These are phyloP conservation scores for Battus philenor DNA, from an alignment of 1,140 invertebrate genomes.

Conservation along the genomic window DNA sequence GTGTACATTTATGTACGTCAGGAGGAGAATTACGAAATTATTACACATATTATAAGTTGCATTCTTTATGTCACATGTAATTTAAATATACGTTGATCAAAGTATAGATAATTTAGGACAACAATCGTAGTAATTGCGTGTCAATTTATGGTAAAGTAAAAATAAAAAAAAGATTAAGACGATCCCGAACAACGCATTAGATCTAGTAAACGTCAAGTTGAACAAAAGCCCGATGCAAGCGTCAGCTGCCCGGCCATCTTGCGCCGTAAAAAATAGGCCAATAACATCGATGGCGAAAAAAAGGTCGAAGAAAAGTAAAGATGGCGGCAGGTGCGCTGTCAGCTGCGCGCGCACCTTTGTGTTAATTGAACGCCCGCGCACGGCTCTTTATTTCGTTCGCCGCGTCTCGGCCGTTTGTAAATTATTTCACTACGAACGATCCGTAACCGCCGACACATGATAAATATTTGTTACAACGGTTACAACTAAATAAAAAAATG, in stretches of 20 bases:
- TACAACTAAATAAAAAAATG: neutral
- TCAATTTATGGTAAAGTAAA: too few species aligned
- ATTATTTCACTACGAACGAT: constrained; percentile 8
- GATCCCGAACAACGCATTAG: too few species aligned
- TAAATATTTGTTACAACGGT: constrained; percentile 7
- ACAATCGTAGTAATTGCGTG: too few species aligned
- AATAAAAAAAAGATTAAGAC: too few species aligned
- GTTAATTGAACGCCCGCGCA: constrained; percentile 51
- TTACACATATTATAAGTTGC: too few species aligned
- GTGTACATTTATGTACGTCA: too few species aligned
- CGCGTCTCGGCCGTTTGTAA: constrained; percentile 10
- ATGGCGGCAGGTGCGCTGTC: constrained; percentile 64
- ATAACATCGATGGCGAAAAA: constrained; percentile 65
- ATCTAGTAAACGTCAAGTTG: too few species aligned
- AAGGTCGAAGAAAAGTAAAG: constrained; percentile 62
- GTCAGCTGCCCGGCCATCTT: constrained; percentile 67
- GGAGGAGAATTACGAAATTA: too few species aligned
- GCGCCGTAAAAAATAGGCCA: constrained; percentile 72
- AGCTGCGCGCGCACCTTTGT: constrained; percentile 65
- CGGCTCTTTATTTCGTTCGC: constrained; percentile 23
- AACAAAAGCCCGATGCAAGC: constrained; percentile 30
- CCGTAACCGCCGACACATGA: neutral
- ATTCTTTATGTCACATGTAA: too few species aligned
- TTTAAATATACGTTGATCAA: too few species aligned
- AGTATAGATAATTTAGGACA: too few species aligned